Base-by-base conservation (phyloP, 2,888 invertebrate genomes). In the Laothoe populi region DNA sequence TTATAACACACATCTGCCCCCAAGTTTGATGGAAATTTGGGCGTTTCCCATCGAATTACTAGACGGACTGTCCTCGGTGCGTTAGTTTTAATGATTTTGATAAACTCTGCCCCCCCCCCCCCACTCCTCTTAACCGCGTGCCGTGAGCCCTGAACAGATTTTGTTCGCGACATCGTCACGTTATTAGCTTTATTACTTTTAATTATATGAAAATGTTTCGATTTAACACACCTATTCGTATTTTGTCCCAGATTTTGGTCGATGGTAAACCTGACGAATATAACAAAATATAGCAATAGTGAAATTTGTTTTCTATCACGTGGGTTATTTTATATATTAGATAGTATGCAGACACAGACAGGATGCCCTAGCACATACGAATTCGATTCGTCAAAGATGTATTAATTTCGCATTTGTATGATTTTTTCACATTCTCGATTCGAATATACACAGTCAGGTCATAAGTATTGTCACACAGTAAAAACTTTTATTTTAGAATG, bases 1-100 rank as follows among this genome's bases (percentile, higher is more conserved):
- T 69, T 59, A 19, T 75, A n/a, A 26, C 72, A 77, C 77, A 62
- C 23, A 66, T 82, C 65, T 68, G 57, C 60, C 66, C 67, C 74
- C 75, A 83, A 75, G 83, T 90, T 88, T 90, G 91, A 90, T 88
- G 87, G 83, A 87, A 86, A 87, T 88, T 88, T 84, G 90, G 91
- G 90, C 83, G 90, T 88, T n/a, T 86, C 79, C 87, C 91, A 90
- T 90, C 88, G 87, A 90, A 87, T 86, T 84, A 86, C 80, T 84
- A 79, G 77, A 75, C 70, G 74, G 78, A 78, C 80, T 86, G 85
- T 86, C 86, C 88, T 84, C 83, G 75, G 63, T 68, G 77, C 74
- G 79, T 85, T 86, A 81, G 78, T 80, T 87, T 88, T 86, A 83
- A 82, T 80, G 82, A 76, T 80, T 76, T 70, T 78, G 83, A 84